A percentile compares a stretch with the other conserved stretches of the same genome.
These are phyloP conservation scores for Bombyx mori DNA, from an alignment of 1,140 invertebrate species.

Conservation along the genomic window ASM3026992v2 NC_085123.1:5557001-5557500, in stretches of 20 bases:
- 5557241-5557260: background rate
- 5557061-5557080: constrained; percentile 44
- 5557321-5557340: constrained; percentile 60
- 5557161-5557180: too few relatives aligned
- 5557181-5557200: too few relatives aligned
- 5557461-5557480: constrained; percentile 62
- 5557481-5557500: constrained; percentile 65
- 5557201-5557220: too few relatives aligned
- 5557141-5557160: background rate
- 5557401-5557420: constrained; percentile 54
- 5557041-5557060: constrained; percentile 38
- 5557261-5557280: background rate
- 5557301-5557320: constrained; percentile 55
- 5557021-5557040: constrained; percentile 35
- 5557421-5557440: constrained; percentile 56
- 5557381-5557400: constrained; percentile 49
- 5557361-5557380: constrained; percentile 59
- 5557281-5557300: background rate
- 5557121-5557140: constrained; percentile 1
- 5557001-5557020: constrained; percentile 38
- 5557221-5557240: too few relatives aligned
- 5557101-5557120: constrained; percentile 40
- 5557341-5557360: constrained; percentile 55
- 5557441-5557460: constrained; percentile 58
- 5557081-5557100: constrained; percentile 47